Percentiles rank a stretch among this genome's conserved stretches.
Evolutionary conservation across 64 coral and sea anemone species (phyloP).

Genomic region (Trachythela sp.): DNA sequence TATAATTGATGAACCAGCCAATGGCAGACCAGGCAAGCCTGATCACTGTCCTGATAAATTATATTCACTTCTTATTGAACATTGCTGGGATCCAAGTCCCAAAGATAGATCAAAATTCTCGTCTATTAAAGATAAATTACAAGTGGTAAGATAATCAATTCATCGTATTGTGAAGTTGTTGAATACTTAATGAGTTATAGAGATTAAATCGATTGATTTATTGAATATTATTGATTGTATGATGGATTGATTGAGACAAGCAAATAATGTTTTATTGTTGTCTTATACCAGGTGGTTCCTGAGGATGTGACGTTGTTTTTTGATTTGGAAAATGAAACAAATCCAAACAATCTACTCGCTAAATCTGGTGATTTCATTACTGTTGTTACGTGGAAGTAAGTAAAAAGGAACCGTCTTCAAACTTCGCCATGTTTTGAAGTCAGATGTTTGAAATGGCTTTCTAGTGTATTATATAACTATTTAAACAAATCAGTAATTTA

Average conservation of each 20-base stretch:
- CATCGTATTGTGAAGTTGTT: not conserved
- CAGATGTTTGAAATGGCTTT: no score
- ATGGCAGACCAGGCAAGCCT: constrained; percentile 71
- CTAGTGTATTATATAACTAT: no score
- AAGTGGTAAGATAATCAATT: constrained; percentile 43
- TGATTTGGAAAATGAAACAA: not conserved
- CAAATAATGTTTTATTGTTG: not conserved
- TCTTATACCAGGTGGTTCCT: not conserved
- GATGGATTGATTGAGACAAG: no score
- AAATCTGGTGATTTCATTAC: not conserved
- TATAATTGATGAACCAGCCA: constrained; percentile 71
- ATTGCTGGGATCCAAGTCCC: constrained; percentile 81
- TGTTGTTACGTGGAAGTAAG: constrained; percentile 16
- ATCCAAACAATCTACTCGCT: not conserved
- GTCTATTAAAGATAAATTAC: constrained; percentile 51
- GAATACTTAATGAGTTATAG: no score
- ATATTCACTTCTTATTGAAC: constrained; percentile 58
- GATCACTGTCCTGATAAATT: constrained; percentile 74
- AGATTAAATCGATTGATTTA: no score
- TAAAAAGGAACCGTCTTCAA: not conserved
- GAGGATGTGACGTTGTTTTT: not conserved
- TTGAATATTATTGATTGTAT: no score
- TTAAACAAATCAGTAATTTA: no score
- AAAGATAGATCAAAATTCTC: constrained; percentile 54
- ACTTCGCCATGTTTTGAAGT: no score